phyloP scores from a whole-genome alignment of 30 jellyfish, hydroid and myxozoan species.

The Nemopilema nomurai region DNA sequence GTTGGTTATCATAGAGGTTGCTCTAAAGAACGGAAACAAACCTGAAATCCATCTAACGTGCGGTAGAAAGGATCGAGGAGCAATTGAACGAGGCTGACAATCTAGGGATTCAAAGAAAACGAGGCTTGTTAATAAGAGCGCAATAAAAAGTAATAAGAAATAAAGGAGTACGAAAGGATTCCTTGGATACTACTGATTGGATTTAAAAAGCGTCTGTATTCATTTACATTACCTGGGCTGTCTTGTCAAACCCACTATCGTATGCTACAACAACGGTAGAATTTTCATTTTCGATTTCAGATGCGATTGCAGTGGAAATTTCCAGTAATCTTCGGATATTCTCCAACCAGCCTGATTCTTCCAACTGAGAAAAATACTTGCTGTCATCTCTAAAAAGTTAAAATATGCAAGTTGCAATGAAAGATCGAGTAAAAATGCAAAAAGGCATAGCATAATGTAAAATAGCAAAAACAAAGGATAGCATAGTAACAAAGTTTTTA shows the following conservation, averaged over 20 bases:
- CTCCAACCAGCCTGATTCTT: conserved; percentile 85
- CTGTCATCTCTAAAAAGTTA: conserved; percentile 72
- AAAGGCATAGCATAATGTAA: too few relatives aligned
- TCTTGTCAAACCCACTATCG: conserved; percentile 75
- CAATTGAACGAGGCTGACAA: conserved; percentile 82
- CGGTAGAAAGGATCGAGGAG: conserved; percentile 82
- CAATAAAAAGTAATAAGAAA: too few relatives aligned
- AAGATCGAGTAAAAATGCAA: neutral
- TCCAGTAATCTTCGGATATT: conserved; percentile 67
- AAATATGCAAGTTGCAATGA: neutral
- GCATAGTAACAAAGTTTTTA: too few relatives aligned
- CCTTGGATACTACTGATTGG: too few relatives aligned
- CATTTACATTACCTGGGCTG: conserved; percentile 66
- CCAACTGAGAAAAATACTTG: conserved; percentile 59
- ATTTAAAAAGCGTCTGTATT: neutral
- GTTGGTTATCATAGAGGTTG: too few relatives aligned
- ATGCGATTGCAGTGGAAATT: conserved; percentile 58
- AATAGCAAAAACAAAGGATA: too few relatives aligned
- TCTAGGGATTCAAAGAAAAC: conserved; percentile 13
- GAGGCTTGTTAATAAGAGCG: neutral
- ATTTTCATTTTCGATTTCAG: conserved; percentile 37
- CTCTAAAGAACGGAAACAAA: too few relatives aligned
- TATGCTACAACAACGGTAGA: conserved; percentile 66
- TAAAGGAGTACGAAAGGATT: too few relatives aligned
- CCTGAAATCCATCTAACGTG: conserved; percentile 90